Evolutionary conservation across 2,113 vertebrate genomes (phyloP).

Genomic region (Mormyrus lacerda): DNA sequence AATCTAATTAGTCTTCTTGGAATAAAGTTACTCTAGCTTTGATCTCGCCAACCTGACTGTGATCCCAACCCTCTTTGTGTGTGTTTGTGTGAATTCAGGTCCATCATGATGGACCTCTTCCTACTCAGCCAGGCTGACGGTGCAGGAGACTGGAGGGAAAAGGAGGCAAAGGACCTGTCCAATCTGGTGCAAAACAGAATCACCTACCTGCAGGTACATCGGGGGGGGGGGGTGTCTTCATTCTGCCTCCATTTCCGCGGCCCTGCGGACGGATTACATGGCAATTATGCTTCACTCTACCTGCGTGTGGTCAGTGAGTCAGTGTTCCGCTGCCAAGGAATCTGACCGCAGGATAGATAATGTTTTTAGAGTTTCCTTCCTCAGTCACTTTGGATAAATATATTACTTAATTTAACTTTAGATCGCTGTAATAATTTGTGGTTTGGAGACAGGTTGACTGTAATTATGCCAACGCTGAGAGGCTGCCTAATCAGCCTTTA

Average conservation of each 20-base stretch:
- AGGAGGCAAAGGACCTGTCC: constrained; percentile 79
- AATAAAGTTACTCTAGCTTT: neutral
- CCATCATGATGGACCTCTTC: constrained; percentile 82
- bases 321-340: neutral
- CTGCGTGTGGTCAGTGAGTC: neutral
- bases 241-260: neutral
- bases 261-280: neutral
- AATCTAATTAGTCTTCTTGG: neutral
- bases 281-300: neutral
- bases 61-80: neutral
- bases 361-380: neutral
- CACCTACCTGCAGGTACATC: constrained; percentile 71
- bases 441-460: neutral
- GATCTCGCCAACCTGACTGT: neutral
- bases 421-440: neutral
- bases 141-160: constrained; percentile 79
- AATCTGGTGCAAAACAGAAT: constrained; percentile 81
- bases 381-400: neutral
- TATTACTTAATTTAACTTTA: neutral
- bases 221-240: neutral
- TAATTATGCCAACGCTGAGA: neutral
- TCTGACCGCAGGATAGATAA: neutral
- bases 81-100: constrained; percentile 48
- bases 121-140: constrained; percentile 85
- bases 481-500: neutral